Conservation (phyloP, 1,140 invertebrate species). For the Bombus affinis region DNA sequence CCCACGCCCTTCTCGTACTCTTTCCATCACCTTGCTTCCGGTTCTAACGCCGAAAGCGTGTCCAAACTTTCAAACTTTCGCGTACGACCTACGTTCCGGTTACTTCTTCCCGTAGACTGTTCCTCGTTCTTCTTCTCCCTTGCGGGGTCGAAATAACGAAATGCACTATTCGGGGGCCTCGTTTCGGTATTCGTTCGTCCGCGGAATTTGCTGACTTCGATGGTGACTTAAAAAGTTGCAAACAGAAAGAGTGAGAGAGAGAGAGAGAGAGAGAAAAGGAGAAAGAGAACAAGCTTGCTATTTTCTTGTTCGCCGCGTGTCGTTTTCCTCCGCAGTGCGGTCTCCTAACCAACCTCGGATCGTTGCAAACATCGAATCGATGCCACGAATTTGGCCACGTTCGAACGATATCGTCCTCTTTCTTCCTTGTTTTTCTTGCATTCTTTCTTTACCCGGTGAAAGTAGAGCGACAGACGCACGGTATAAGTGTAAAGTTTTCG, state of each 20-base stretch:
- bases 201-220: conserved; percentile 34
- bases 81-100: conserved; percentile 36
- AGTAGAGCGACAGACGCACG: neutral
- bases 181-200: neutral
- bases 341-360: neutral
- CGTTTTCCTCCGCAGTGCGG: conserved; percentile 26
- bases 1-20: conserved; percentile 45
- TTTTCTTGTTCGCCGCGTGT: neutral
- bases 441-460: neutral
- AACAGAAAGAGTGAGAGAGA: neutral
- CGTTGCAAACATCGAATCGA: neutral
- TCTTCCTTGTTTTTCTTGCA: conserved; percentile 24
- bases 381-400: conserved; percentile 14
- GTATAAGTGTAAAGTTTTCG: conserved; percentile 62
- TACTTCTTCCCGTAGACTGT: neutral
- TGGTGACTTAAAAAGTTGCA: conserved; percentile 5
- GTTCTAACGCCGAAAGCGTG: conserved; percentile 68
- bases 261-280: no score
- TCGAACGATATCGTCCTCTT: neutral
- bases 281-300: neutral
- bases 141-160: conserved; percentile 57
- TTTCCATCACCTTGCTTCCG: conserved; percentile 54
- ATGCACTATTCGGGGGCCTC: conserved; percentile 45
- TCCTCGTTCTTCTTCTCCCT: neutral
- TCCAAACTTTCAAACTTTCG: conserved; percentile 73